These are phyloP conservation scores for Cebidichthys violaceus DNA, from an alignment of 2,113 vertebrate genomes.

Conservation along the genomic window DNA sequence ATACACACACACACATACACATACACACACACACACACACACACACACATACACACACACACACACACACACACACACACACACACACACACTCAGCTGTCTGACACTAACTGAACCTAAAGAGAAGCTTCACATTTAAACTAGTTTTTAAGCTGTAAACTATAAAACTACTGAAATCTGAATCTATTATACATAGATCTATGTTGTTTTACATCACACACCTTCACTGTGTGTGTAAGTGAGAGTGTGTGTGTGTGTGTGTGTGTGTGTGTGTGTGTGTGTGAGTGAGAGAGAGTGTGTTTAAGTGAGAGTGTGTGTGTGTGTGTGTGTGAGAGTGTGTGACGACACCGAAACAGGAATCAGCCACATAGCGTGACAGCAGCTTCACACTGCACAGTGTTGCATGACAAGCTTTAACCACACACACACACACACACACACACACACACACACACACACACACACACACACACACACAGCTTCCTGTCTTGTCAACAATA, in stretches of 20 bases:
- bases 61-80: no score
- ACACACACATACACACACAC: no score
- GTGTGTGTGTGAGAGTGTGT: neutral
- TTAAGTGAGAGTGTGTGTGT: no score
- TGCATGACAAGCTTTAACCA: neutral
- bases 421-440: neutral
- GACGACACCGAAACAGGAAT: conserved; percentile 21
- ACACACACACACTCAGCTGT: neutral
- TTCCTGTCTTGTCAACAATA: conserved; percentile 36
- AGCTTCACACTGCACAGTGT: neutral
- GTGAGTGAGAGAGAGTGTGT: neutral
- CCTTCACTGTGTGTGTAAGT: neutral
- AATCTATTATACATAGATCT: no score
- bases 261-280: no score
- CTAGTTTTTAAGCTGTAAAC: no score
- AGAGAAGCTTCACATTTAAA: no score
- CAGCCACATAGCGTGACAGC: conserved; percentile 34
- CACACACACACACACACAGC: conserved; percentile 4
- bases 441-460: conserved; percentile 3
- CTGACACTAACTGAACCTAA: no score
- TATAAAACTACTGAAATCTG: no score
- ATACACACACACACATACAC: neutral
- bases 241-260: neutral
- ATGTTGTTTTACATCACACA: neutral
- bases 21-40: conserved; percentile 2